phyloP scores from a whole-genome alignment of 2,888 invertebrate species.

The Nemoura dubitans region DNA sequence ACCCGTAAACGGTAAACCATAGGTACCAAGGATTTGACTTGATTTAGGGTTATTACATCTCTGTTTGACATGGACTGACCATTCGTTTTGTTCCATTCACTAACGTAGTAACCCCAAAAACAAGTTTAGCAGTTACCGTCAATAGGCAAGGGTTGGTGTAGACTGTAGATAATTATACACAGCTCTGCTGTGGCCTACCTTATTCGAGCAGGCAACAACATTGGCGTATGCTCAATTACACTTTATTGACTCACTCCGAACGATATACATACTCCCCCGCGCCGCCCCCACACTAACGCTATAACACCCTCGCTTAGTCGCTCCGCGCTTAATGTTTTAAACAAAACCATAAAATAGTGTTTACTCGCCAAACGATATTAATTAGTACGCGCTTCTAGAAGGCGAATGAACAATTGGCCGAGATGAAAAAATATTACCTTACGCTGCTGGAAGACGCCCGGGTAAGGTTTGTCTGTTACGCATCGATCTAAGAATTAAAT shows the following conservation, averaged over 20 bases:
- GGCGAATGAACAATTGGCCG: background rate
- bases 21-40: background rate
- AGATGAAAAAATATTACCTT: background rate
- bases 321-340: background rate
- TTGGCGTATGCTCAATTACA: conserved; percentile 5
- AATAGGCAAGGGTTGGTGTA: background rate
- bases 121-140: background rate
- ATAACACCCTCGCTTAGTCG: background rate
- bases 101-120: background rate
- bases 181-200: background rate
- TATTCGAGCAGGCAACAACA: background rate
- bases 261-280: background rate
- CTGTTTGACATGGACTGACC: conserved; percentile 7
- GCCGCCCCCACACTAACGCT: background rate
- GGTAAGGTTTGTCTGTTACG: no score
- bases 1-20: background rate
- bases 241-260: background rate
- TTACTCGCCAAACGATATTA: background rate
- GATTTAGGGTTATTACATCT: background rate
- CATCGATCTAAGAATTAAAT: no score
- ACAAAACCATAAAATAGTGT: conserved; percentile 2
- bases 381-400: background rate
- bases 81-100: background rate
- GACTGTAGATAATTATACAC: background rate
- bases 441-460: no score